Conservation (phyloP, 2,888 invertebrate genomes). For the Alviniconcha strummeri region DNA sequence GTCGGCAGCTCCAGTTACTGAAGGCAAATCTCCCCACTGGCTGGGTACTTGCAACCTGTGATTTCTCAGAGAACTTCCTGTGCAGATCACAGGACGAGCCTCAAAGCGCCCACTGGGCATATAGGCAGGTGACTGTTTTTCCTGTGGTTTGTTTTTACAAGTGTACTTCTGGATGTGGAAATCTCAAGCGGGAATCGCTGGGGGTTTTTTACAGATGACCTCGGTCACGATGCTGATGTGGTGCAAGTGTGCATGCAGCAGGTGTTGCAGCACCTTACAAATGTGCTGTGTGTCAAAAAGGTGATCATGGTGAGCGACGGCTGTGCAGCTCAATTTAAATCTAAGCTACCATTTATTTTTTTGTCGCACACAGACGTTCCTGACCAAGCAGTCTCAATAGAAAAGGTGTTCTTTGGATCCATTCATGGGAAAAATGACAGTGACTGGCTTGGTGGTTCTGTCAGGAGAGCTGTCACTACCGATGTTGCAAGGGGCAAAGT, state of each 20-base stretch:
- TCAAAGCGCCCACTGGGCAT: constrained; percentile 31
- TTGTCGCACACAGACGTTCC: background rate
- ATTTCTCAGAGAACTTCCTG: constrained; percentile 34
- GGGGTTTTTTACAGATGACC: constrained; percentile 15
- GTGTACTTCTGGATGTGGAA: constrained; percentile 18
- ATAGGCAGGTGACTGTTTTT: constrained; percentile 30
- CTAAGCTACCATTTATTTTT: constrained; percentile 21
- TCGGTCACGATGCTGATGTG: constrained; percentile 17
- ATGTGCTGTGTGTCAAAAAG: background rate
- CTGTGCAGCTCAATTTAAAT: constrained; percentile 27
- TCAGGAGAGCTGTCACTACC: constrained; percentile 10
- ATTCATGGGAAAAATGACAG: constrained; percentile 30
- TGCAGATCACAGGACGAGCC: constrained; percentile 28
- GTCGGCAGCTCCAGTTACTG: background rate
- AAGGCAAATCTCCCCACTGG: constrained; percentile 7
- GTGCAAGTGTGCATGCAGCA: background rate
- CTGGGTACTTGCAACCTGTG: constrained; percentile 17
- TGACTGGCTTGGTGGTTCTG: constrained; percentile 21
- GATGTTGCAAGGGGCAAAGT: background rate
- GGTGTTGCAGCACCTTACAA: background rate
- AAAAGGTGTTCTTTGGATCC: constrained; percentile 19
- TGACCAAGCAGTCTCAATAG: background rate
- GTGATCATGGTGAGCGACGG: constrained; percentile 30
- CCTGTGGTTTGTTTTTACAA: constrained; percentile 8
- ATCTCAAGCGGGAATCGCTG: background rate